Percentiles rank a stretch among this genome's conserved stretches.
phyloP scores from a whole-genome alignment of 2,797 vertebrate species.

The Anguilla obscura region DNA sequence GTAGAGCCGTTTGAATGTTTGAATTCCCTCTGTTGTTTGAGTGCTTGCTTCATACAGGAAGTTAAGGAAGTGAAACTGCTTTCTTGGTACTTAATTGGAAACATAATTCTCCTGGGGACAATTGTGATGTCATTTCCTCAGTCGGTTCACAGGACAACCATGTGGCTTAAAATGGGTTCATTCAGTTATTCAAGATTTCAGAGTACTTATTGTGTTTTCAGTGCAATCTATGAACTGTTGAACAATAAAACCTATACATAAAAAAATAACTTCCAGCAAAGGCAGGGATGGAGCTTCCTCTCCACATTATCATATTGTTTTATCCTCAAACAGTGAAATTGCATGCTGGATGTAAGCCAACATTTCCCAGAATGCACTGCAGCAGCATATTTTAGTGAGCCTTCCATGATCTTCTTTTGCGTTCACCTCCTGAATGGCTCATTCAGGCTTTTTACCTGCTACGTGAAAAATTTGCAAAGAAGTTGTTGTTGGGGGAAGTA shows the following conservation, averaged over 20 bases:
- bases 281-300: too few relatives aligned
- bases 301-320: too few relatives aligned
- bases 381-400: not conserved
- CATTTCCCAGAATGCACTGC: not conserved
- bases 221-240: not conserved
- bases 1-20: not conserved
- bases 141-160: not conserved
- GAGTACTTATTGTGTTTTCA: not conserved
- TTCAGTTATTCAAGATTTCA: not conserved
- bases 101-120: not conserved
- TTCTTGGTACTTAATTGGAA: not conserved
- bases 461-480: not conserved
- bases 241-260: not conserved
- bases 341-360: not conserved
- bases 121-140: not conserved
- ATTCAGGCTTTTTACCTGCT: not conserved
- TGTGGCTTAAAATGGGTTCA: not conserved
- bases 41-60: not conserved
- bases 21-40: not conserved
- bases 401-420: not conserved
- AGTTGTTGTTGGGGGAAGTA: not conserved
- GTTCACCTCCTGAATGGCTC: not conserved
- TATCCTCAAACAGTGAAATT: not conserved
- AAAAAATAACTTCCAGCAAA: not conserved
- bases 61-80: not conserved